Conservation (phyloP, 2,888 invertebrate genomes). For the Noctua comes region DNA sequence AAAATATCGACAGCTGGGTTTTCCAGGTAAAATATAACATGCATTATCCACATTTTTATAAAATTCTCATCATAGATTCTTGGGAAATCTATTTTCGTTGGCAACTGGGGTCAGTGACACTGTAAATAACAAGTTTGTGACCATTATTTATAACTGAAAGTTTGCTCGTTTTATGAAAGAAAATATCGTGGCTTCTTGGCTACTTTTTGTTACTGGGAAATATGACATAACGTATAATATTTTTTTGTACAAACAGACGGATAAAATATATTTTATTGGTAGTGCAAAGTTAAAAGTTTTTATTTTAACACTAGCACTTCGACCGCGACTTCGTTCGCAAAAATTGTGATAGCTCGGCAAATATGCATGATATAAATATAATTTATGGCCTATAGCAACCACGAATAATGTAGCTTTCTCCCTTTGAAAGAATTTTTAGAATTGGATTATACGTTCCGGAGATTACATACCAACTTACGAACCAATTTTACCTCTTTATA, state of each 20-base stretch:
- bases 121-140: constrained; percentile 9
- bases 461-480: too few species aligned
- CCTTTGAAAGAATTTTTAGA: too few species aligned
- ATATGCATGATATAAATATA: too few species aligned
- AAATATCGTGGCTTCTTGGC: constrained; percentile 31
- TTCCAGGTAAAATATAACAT: constrained; percentile 46
- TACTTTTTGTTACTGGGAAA: constrained; percentile 3
- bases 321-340: too few species aligned
- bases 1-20: constrained; percentile 36
- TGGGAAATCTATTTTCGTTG: constrained; percentile 23
- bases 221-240: constrained; percentile 12
- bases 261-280: not conserved
- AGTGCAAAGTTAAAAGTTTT: not conserved
- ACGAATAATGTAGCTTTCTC: too few species aligned
- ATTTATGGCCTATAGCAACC: too few species aligned
- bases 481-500: too few species aligned
- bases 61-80: constrained; percentile 29
- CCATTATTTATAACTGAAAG: constrained; percentile 15
- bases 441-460: too few species aligned
- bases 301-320: not conserved
- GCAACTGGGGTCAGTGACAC: constrained; percentile 38
- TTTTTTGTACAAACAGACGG: constrained; percentile 31
- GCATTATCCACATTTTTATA: constrained; percentile 27
- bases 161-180: constrained; percentile 29
- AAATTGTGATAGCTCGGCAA: too few species aligned